Percentiles rank a stretch among this genome's conserved stretches.
Conservation (phyloP, 1,140 invertebrate genomes). For the Leptopilina clavipes region DNA sequence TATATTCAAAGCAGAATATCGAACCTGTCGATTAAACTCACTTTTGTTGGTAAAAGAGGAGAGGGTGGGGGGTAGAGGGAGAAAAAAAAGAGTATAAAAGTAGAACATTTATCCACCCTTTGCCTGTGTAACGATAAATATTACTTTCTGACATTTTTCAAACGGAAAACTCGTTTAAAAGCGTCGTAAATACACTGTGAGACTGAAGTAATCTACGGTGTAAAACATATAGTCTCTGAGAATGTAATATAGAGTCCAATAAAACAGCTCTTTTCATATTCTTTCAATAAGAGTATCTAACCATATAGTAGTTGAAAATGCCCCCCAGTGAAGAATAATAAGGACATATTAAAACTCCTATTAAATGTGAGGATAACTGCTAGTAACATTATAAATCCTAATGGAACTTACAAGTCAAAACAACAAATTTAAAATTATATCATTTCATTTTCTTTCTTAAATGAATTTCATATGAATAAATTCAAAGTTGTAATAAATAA, state of each 20-base stretch:
- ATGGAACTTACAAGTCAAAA: background rate
- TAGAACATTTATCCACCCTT: slow-evolving; percentile 30
- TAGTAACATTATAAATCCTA: slow-evolving; percentile 14
- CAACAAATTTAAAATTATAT: background rate
- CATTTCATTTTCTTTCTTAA: background rate
- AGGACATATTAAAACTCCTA: slow-evolving; percentile 10
- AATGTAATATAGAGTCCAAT: slow-evolving; percentile 16
- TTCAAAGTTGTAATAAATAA: no score
- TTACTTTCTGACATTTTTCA: slow-evolving; percentile 34
- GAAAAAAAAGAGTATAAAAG: slow-evolving; percentile 25
- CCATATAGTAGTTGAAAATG: background rate
- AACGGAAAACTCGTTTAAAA: slow-evolving; percentile 28
- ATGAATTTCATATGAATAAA: background rate
- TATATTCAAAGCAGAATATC: slow-evolving; percentile 13
- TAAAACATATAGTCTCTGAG: slow-evolving; percentile 19
- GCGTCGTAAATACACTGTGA: slow-evolving; percentile 21
- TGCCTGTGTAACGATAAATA: slow-evolving; percentile 19
- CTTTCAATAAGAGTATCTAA: slow-evolving; percentile 20
- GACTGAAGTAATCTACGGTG: background rate
- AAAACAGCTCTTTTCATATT: slow-evolving; percentile 20
- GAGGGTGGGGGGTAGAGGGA: no score
- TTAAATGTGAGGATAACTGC: slow-evolving; percentile 19
- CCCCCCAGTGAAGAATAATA: slow-evolving; percentile 11
- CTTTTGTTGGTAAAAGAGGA: background rate
- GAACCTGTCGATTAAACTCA: slow-evolving; percentile 27